Percentiles rank a stretch among this genome's conserved stretches.
Evolutionary conservation across 2,888 invertebrate species (phyloP).

Genomic region (Lochmaea capreae): DNA sequence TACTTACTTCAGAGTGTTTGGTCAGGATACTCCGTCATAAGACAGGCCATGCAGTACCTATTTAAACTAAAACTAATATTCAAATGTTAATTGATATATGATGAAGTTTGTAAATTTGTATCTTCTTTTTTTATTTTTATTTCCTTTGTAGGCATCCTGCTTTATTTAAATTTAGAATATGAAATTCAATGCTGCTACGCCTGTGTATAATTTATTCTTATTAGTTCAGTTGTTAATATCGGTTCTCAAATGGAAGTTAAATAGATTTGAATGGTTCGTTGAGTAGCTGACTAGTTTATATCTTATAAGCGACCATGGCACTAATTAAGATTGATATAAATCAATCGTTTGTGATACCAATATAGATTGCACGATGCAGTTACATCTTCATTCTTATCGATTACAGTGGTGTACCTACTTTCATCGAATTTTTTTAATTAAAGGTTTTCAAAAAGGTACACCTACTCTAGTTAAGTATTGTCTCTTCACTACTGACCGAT

Average conservation of each 20-base stretch:
- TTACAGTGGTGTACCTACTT: background rate
- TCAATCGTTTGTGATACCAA: slow-evolving; percentile 16
- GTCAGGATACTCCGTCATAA: too few species aligned
- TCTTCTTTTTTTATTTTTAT: too few species aligned
- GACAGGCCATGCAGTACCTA: too few species aligned
- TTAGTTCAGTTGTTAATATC: slow-evolving; percentile 12
- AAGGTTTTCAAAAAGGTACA: too few species aligned
- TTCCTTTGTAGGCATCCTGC: too few species aligned
- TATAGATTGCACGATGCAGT: background rate
- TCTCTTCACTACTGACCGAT: too few species aligned
- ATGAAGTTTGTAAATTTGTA: too few species aligned
- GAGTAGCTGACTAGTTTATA: slow-evolving; percentile 16
- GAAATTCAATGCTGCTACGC: background rate
- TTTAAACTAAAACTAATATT: too few species aligned
- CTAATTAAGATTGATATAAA: slow-evolving; percentile 16
- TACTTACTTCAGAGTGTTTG: too few species aligned
- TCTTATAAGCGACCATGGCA: slow-evolving; percentile 5
- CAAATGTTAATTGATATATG: too few species aligned
- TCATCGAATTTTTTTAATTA: too few species aligned
- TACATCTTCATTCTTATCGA: background rate
- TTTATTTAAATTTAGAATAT: background rate
- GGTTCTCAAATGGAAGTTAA: slow-evolving; percentile 15
- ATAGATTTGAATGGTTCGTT: slow-evolving; percentile 11
- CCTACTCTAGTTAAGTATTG: too few species aligned
- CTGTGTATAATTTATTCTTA: background rate